These are phyloP conservation scores for Limanda limanda DNA, from an alignment of 2,113 vertebrate species.

Conservation along the genomic window DNA sequence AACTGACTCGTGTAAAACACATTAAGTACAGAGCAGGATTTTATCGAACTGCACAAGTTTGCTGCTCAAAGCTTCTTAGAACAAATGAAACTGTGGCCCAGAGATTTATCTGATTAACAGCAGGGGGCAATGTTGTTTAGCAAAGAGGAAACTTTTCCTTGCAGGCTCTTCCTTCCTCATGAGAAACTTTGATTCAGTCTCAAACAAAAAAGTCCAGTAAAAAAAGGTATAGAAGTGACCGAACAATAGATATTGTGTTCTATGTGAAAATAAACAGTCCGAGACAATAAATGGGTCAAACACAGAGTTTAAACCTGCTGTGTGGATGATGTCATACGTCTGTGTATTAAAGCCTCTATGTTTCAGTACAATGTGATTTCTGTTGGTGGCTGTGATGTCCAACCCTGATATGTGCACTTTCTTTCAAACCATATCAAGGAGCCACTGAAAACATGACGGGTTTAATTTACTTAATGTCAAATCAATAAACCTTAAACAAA, in stretches of 20 bases:
- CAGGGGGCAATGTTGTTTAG: slow-evolving; percentile 71
- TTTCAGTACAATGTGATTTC: slow-evolving; percentile 10
- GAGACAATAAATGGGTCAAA: slow-evolving; percentile 26
- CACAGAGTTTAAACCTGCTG: neutral
- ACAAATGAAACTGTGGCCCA: neutral
- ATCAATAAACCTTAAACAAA: neutral
- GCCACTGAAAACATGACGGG: neutral
- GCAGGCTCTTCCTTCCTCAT: neutral
- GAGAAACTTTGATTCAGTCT: slow-evolving; percentile 11
- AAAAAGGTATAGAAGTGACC: slow-evolving; percentile 1
- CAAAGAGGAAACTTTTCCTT: slow-evolving; percentile 9
- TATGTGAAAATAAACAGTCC: slow-evolving; percentile 23
- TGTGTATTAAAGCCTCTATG: neutral
- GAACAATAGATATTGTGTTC: slow-evolving; percentile 31
- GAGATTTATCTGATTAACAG: slow-evolving; percentile 35
- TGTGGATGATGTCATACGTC: slow-evolving; percentile 4
- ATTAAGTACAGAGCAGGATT: neutral
- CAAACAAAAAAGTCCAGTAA: slow-evolving; percentile 6
- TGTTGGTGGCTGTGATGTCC: neutral
- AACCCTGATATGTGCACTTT: neutral
- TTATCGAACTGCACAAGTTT: neutral
- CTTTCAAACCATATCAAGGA: neutral
- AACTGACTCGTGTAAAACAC: neutral
- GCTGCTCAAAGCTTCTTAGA: neutral
- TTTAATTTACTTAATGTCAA: neutral